Conservation (phyloP, 2,888 invertebrate species). For the Matsumyia berberina region DNA sequence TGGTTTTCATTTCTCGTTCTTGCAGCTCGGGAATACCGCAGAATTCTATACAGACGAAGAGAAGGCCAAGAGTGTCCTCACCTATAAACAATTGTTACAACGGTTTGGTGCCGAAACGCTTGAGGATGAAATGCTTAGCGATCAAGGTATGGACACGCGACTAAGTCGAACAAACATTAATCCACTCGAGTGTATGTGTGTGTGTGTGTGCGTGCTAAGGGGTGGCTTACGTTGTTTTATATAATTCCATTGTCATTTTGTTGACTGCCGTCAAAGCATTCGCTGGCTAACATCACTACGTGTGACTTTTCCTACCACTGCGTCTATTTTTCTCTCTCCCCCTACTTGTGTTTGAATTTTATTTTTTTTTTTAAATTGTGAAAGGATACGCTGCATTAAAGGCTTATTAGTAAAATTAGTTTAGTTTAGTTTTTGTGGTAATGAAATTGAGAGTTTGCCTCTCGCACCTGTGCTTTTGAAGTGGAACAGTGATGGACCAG, state of each 20-base stretch:
- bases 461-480: constrained; percentile 66
- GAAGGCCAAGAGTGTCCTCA: constrained; percentile 86
- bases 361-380: constrained; percentile 20
- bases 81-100: constrained; percentile 88
- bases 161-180: constrained; percentile 23
- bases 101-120: constrained; percentile 89
- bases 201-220: constrained; percentile 29
- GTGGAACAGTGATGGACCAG: constrained; percentile 28
- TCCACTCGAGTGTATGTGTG: constrained; percentile 55
- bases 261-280: constrained; percentile 67
- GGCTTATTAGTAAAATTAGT: constrained; percentile 26
- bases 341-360: neutral
- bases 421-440: constrained; percentile 8
- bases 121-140: constrained; percentile 89
- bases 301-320: constrained; percentile 49
- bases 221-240: constrained; percentile 58
- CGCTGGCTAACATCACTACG: constrained; percentile 50
- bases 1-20: neutral
- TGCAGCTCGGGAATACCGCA: constrained; percentile 91
- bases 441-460: constrained; percentile 20
- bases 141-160: constrained; percentile 88
- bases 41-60: constrained; percentile 90
- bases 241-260: constrained; percentile 70
- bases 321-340: constrained; percentile 17
- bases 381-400: constrained; percentile 17